Evolutionary conservation across 2,888 invertebrate genomes (phyloP).

Genomic region (Napeogenes inachia): DNA sequence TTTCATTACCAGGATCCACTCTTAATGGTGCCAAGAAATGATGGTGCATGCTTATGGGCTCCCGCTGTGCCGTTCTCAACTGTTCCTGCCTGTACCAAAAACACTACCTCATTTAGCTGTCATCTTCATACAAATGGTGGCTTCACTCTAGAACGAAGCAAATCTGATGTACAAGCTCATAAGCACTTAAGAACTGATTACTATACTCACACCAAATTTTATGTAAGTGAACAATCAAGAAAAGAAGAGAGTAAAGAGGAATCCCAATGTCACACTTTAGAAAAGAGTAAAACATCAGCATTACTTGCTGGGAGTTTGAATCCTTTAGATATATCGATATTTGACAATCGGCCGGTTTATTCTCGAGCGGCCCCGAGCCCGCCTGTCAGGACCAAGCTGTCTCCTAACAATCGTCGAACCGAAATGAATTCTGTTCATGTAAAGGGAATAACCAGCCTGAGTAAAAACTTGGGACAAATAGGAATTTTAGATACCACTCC

Average conservation of each 20-base stretch:
- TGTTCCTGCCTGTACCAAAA: slow-evolving; percentile 60
- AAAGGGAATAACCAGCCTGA: slow-evolving; percentile 48
- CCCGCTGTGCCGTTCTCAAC: slow-evolving; percentile 68
- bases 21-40: slow-evolving; percentile 78
- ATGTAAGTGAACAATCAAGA: slow-evolving; percentile 46
- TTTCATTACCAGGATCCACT: slow-evolving; percentile 71
- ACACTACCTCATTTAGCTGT: slow-evolving; percentile 66
- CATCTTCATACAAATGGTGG: slow-evolving; percentile 66
- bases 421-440: slow-evolving; percentile 42
- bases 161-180: slow-evolving; percentile 66
- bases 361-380: slow-evolving; percentile 70
- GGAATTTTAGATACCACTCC: slow-evolving; percentile 60
- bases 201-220: slow-evolving; percentile 57
- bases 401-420: slow-evolving; percentile 45
- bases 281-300: slow-evolving; percentile 66
- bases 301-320: slow-evolving; percentile 47
- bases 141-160: slow-evolving; percentile 66
- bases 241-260: slow-evolving; percentile 36
- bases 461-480: slow-evolving; percentile 48
- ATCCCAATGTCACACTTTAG: slow-evolving; percentile 46
- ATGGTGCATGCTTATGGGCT: slow-evolving; percentile 74
- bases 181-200: slow-evolving; percentile 48
- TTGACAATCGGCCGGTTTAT: slow-evolving; percentile 60
- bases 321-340: slow-evolving; percentile 55
- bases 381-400: slow-evolving; percentile 62